Percentiles rank a stretch among this genome's conserved stretches.
Evolutionary conservation across 2,888 invertebrate genomes (phyloP).

Genomic region (Acanthoscelides obtectus): DNA sequence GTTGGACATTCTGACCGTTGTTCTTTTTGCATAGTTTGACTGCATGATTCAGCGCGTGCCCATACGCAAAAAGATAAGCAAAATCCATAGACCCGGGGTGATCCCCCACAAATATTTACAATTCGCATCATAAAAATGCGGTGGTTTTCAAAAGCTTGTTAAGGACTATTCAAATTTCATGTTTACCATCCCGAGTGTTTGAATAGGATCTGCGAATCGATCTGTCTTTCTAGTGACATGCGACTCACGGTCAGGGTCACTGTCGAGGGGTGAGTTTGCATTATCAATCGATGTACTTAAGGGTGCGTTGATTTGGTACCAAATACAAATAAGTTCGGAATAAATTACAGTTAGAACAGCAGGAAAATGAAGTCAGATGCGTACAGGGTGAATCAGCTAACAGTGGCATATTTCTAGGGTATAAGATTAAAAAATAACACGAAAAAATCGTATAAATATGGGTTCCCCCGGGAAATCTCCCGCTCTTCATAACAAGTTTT

Average conservation of each 20-base stretch:
- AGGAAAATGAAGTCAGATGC: too few species aligned
- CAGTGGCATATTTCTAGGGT: too few species aligned
- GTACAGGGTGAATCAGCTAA: too few species aligned
- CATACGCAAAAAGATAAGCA: not conserved
- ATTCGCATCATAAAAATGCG: constrained; percentile 17
- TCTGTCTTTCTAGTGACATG: not conserved
- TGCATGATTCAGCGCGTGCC: not conserved
- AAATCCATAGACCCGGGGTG: not conserved
- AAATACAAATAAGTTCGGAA: not conserved
- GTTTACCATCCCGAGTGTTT: not conserved
- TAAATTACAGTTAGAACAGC: not conserved
- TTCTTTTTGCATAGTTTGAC: not conserved
- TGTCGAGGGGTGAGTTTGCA: not conserved
- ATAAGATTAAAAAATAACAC: too few species aligned
- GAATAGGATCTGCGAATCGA: not conserved
- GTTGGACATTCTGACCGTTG: too few species aligned
- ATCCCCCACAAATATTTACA: constrained; percentile 22
- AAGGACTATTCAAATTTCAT: constrained; percentile 12
- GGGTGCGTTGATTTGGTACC: not conserved
- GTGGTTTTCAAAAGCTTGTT: constrained; percentile 29
- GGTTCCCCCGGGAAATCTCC: too few species aligned
- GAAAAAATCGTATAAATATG: too few species aligned
- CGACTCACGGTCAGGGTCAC: not conserved
- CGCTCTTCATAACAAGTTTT: too few species aligned
- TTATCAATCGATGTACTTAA: not conserved